Percentiles rank a stretch among this genome's conserved stretches.
phyloP scores from a whole-genome alignment of 1,140 invertebrate species.

The Patella vulgata region DNA sequence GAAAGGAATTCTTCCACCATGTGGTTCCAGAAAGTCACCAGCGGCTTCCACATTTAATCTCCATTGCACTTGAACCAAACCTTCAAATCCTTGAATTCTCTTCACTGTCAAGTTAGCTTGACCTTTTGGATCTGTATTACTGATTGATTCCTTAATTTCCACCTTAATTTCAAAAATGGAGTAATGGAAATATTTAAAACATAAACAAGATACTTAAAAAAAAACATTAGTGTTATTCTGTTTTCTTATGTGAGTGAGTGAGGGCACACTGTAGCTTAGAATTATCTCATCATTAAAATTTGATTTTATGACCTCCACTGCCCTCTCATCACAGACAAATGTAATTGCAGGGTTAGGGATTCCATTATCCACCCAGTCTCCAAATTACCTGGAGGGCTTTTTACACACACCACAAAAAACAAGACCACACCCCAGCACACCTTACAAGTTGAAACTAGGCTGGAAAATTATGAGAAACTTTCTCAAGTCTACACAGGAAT shows the following conservation, averaged over 20 bases:
- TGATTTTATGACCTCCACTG: no score
- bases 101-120: slow-evolving; percentile 45
- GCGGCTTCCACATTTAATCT: slow-evolving; percentile 55
- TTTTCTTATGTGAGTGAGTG: neutral
- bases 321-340: no score
- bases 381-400: no score
- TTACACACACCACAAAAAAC: no score
- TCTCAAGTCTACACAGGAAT: no score
- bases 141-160: slow-evolving; percentile 47
- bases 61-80: slow-evolving; percentile 59
- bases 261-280: neutral
- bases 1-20: slow-evolving; percentile 49
- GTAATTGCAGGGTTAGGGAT: no score
- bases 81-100: slow-evolving; percentile 49
- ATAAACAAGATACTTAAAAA: neutral
- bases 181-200: no score
- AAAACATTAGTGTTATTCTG: neutral
- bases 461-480: no score
- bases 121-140: slow-evolving; percentile 45
- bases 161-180: slow-evolving; percentile 32
- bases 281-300: no score
- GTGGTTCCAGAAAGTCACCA: slow-evolving; percentile 56
- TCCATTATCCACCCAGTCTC: no score
- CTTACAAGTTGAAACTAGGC: no score
- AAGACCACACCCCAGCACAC: no score